Conservation (phyloP, 2,888 invertebrate genomes). For the Thereva nobilitata region DNA sequence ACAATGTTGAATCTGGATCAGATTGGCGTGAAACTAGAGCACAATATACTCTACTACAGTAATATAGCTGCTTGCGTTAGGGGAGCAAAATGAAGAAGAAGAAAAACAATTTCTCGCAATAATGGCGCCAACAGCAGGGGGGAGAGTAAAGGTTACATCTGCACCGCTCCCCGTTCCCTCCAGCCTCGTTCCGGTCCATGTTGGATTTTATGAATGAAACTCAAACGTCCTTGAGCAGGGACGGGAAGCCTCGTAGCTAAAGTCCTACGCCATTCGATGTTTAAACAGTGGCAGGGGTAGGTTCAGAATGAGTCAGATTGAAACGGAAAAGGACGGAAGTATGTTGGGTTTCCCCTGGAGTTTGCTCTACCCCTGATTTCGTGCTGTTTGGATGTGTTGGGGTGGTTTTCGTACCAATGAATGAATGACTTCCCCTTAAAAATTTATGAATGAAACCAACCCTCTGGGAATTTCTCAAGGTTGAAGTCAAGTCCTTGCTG, state of each 20-base stretch:
- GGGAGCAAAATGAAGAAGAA: neutral
- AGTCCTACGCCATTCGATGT: neutral
- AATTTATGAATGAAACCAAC: conserved; percentile 39
- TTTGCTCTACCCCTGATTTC: conserved; percentile 13
- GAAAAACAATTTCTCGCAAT: conserved; percentile 1
- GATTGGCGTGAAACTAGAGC: conserved; percentile 3
- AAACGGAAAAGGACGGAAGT: conserved; percentile 4
- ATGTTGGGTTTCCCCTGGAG: neutral
- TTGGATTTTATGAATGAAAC: conserved; percentile 40
- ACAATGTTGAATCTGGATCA: no score
- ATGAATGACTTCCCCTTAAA: conserved; percentile 22
- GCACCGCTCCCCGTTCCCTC: neutral
- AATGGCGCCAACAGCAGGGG: conserved; percentile 16
- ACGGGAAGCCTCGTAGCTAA: conserved; percentile 1
- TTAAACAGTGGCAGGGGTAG: neutral
- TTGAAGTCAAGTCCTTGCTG: neutral
- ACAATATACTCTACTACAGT: neutral
- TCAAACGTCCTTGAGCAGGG: conserved; percentile 38
- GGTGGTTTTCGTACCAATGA: neutral
- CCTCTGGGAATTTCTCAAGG: conserved; percentile 6
- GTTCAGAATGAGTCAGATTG: no score
- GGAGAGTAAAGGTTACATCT: conserved; percentile 4
- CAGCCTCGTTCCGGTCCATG: conserved; percentile 4
- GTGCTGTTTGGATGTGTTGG: neutral
- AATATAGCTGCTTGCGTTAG: no score